Evolutionary conservation across 1,140 invertebrate species (phyloP), one percentile per base, ranked within the genome.

Genomic region (Nylanderia fulva): DNA sequence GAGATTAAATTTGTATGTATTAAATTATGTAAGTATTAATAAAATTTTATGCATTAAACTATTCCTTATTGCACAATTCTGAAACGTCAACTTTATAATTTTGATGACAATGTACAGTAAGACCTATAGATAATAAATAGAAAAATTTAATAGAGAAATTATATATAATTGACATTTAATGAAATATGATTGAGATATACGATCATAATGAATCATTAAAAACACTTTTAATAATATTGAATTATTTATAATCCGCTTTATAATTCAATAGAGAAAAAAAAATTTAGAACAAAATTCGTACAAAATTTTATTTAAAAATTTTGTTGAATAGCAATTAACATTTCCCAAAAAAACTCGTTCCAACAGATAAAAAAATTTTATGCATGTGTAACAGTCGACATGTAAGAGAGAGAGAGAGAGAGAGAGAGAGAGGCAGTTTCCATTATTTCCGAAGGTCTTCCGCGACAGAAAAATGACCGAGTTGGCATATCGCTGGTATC

Each of bases 381-480:
- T 24, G 33, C 36, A 33, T 24, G 18, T 71, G 24, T 29, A 71
- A n/a, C 33, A 9, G 42, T 2, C 0, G 29, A 27, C 9, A 11
- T 1, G 39, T 42, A 42, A 52, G n/a, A n/a, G n/a, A n/a, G n/a
- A n/a, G n/a, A n/a, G n/a, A n/a, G n/a, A n/a, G n/a, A n/a, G n/a
- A n/a, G n/a, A n/a, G n/a, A n/a, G n/a, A n/a, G n/a, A n/a, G n/a
- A n/a, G 64, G 18, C 33, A 45, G 11, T 33, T 64, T 84, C 71
- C 42, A 84, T 77, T 88, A 84, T 76, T 77, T 84, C 56, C 64
- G 76, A 86, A 87, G 85, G 71, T 58, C 68, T 56, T 84, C 11
- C 64, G 52, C 66, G 24, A 71, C 36, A 58, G 52, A 56, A 58
- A 82, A 71, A 82, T 80, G 36, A 58, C 18, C 36, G 64, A n/a